A percentile compares a stretch with the other conserved stretches of the same genome.
Evolutionary conservation across 2,113 vertebrate species (phyloP).

Genomic region (Cariama cristata): DNA sequence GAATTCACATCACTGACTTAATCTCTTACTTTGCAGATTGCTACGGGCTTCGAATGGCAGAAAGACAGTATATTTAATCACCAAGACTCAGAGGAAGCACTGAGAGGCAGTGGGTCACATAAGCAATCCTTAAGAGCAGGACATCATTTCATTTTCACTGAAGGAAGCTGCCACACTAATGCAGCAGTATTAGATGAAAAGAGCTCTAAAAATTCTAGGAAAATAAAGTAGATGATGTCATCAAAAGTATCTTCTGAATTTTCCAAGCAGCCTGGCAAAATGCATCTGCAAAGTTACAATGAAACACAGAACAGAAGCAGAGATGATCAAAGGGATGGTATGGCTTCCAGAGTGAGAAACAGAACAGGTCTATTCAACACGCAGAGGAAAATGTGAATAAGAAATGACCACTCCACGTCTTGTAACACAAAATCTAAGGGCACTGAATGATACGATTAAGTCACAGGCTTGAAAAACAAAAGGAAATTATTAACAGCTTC

Average conservation of each 20-base stretch:
- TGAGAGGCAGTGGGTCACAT: not conserved
- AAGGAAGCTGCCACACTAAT: not conserved
- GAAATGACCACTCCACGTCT: not conserved
- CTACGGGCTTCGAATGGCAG: not conserved
- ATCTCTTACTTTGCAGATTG: not conserved
- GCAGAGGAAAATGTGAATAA: not conserved
- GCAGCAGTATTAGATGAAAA: not conserved
- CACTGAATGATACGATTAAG: not conserved
- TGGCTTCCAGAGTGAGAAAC: not conserved
- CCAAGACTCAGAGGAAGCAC: not conserved
- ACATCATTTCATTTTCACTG: not conserved
- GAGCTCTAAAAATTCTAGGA: not conserved
- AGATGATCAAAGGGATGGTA: not conserved
- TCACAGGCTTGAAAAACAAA: not conserved
- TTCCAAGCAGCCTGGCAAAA: not conserved
- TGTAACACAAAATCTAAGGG: not conserved
- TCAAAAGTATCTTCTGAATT: not conserved
- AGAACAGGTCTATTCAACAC: not conserved
- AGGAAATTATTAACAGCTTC: not conserved
- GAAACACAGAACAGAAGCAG: not conserved
- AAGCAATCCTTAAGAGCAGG: not conserved
- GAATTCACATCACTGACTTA: constrained; percentile 21
- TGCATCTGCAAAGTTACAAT: not conserved
- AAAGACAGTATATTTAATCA: not conserved
- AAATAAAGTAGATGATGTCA: not conserved